Percentiles rank a stretch among this genome's conserved stretches.
phyloP scores from a whole-genome alignment of 2,888 invertebrate species.

The Danaus chrysippus region DNA sequence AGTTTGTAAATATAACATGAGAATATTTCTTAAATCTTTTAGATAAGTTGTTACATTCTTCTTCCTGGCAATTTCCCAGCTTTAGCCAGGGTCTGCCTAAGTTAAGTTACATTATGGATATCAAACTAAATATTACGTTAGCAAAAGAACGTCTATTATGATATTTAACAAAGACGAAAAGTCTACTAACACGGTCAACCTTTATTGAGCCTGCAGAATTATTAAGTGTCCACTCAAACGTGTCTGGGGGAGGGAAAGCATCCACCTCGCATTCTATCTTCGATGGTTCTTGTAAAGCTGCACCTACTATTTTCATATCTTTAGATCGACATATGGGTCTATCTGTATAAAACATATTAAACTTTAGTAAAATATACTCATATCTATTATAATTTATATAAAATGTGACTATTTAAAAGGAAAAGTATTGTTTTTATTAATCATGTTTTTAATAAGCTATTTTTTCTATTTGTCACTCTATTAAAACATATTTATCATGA shows the following conservation, averaged over 20 bases:
- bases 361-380: not conserved
- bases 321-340: slow-evolving; percentile 89
- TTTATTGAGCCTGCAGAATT: slow-evolving; percentile 91
- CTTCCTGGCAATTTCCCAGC: too few species aligned
- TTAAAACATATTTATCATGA: too few species aligned
- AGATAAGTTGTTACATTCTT: too few species aligned
- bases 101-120: too few species aligned
- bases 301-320: slow-evolving; percentile 90
- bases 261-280: slow-evolving; percentile 91
- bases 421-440: too few species aligned
- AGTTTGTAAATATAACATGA: not conserved
- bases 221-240: slow-evolving; percentile 94
- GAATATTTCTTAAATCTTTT: too few species aligned
- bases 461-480: too few species aligned
- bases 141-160: too few species aligned
- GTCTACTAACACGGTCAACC: slow-evolving; percentile 74
- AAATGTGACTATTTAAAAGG: too few species aligned
- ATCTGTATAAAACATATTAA: slow-evolving; percentile 73
- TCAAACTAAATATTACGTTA: too few species aligned
- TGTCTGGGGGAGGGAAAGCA: slow-evolving; percentile 89
- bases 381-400: not conserved
- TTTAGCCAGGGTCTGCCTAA: too few species aligned
- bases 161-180: slow-evolving; percentile 7
- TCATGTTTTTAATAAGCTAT: too few species aligned
- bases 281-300: slow-evolving; percentile 89